These are phyloP conservation scores for Eremophila alpestris DNA, from an alignment of 2,797 vertebrate genomes.

Conservation along the genomic window DNA sequence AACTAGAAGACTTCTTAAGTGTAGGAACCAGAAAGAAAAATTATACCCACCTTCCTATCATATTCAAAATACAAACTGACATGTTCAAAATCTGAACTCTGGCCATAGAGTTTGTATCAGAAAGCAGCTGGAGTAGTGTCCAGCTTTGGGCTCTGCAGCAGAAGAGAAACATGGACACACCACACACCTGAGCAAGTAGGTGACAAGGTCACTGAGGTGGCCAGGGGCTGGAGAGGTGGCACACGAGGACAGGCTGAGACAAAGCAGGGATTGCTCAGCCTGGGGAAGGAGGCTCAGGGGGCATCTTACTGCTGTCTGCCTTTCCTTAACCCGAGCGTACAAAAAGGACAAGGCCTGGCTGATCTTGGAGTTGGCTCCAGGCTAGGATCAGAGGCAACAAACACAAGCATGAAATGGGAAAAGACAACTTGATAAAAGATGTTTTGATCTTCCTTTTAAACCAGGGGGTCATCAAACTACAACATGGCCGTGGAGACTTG, in stretches of 20 bases:
- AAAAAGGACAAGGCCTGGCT: neutral
- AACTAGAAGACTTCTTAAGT: neutral
- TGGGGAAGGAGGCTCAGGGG: neutral
- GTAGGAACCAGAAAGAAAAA: neutral
- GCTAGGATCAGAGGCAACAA: neutral
- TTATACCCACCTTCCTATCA: neutral
- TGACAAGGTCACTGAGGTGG: neutral
- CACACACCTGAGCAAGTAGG: neutral
- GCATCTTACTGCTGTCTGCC: neutral
- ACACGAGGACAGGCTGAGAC: neutral
- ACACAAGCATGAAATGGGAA: fast-evolving
- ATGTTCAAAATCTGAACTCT: neutral
- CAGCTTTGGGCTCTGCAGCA: neutral
- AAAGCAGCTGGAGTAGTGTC: neutral
- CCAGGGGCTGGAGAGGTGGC: neutral
- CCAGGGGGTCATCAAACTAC: fast-evolving
- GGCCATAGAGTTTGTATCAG: neutral
- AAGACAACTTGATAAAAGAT: neutral
- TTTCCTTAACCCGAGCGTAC: neutral
- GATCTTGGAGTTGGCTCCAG: neutral
- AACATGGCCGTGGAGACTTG: fast-evolving
- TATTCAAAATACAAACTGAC: neutral
- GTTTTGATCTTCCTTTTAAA: neutral
- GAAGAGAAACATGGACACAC: no score
- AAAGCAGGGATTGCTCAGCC: neutral